A percentile compares a stretch with the other conserved stretches of the same genome.
These are phyloP conservation scores for Aplodontia rufa DNA, from an alignment of 2,113 vertebrate genomes.

Conservation along the genomic window DNA sequence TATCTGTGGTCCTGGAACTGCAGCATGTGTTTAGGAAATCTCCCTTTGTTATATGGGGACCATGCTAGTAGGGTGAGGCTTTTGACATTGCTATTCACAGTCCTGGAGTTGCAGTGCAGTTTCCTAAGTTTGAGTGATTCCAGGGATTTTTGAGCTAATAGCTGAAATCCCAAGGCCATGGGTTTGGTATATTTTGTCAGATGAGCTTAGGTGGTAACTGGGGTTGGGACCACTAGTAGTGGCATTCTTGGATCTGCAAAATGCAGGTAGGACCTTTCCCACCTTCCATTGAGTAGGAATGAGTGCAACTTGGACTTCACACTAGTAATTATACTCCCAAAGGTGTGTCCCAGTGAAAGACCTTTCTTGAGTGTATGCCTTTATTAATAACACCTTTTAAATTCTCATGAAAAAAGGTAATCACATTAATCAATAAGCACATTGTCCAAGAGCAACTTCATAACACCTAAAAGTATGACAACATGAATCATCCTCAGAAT, in stretches of 20 bases:
- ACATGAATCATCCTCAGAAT: not conserved
- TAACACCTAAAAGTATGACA: constrained; percentile 7
- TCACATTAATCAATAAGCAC: not conserved
- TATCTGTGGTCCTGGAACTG: not conserved
- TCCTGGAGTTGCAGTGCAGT: too few species aligned
- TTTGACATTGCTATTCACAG: not conserved
- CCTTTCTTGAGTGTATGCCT: not conserved
- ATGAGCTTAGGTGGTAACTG: not conserved
- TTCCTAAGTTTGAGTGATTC: too few species aligned
- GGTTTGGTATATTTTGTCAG: too few species aligned
- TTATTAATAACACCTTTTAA: not conserved
- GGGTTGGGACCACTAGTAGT: not conserved
- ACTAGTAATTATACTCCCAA: not conserved
- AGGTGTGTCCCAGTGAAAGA: too few species aligned
- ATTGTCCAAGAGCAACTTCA: not conserved
- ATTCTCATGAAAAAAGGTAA: not conserved
- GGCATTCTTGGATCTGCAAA: not conserved
- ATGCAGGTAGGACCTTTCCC: not conserved
- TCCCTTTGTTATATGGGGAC: not conserved
- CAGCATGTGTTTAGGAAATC: too few species aligned
- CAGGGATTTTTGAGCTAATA: too few species aligned
- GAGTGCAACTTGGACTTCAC: not conserved
- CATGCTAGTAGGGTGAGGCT: not conserved
- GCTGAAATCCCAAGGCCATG: too few species aligned
- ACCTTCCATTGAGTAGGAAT: not conserved